Evolutionary conservation across 2,113 vertebrate genomes (phyloP).

Genomic region (Beaufortia kweichowensis): DNA sequence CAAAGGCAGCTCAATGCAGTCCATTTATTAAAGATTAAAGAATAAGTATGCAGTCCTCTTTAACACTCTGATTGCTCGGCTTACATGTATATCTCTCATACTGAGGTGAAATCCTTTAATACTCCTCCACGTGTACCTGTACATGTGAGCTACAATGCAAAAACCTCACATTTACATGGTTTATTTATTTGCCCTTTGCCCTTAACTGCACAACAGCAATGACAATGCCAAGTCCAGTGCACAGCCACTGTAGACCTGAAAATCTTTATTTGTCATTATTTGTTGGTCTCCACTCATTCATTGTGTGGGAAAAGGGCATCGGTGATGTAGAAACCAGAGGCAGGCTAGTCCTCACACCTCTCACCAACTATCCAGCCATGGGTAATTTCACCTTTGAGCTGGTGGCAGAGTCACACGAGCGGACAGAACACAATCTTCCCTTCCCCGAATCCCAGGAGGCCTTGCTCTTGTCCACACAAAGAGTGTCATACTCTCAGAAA

Average conservation of each 20-base stretch:
- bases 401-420: constrained; percentile 45
- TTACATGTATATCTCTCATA: constrained; percentile 5
- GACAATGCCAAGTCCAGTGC: constrained; percentile 13
- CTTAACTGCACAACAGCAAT: constrained; percentile 22
- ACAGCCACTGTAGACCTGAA: constrained; percentile 23
- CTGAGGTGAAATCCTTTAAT: constrained; percentile 1
- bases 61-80: constrained; percentile 43
- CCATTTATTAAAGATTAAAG: constrained; percentile 57
- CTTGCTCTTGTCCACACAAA: constrained; percentile 44
- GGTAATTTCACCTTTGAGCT: constrained; percentile 57
- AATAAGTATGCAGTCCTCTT: constrained; percentile 31
- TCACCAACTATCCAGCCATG: constrained; percentile 50
- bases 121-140: not conserved
- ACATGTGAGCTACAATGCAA: not conserved
- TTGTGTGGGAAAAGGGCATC: constrained; percentile 49
- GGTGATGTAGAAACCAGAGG: constrained; percentile 45
- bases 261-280: constrained; percentile 36
- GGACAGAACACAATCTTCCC: constrained; percentile 51
- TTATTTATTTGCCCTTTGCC: not conserved
- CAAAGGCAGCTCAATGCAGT: constrained; percentile 50
- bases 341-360: constrained; percentile 54
- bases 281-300: constrained; percentile 34
- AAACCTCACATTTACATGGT: too few species aligned
- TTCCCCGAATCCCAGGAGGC: constrained; percentile 49
- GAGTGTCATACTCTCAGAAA: constrained; percentile 36